These are phyloP conservation scores for Drosophila melanosoma DNA, from an alignment of 2,888 invertebrate genomes.

Conservation along the genomic window DNA sequence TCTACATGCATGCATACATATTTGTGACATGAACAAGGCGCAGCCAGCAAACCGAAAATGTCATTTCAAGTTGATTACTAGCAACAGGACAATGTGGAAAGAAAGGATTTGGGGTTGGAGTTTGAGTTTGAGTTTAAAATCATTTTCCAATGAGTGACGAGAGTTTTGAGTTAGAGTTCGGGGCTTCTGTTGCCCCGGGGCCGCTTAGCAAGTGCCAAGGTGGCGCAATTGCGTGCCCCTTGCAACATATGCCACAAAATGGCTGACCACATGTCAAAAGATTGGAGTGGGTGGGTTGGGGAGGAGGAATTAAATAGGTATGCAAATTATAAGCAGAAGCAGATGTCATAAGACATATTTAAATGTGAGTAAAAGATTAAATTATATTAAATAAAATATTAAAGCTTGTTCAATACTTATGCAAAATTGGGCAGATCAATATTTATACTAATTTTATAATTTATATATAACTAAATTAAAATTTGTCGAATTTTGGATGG, in stretches of 20 bases:
- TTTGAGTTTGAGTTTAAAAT: constrained; percentile 38
- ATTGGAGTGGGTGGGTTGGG: accelerated
- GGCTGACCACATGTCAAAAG: constrained; percentile 28
- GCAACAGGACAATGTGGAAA: background rate
- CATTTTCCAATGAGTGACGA: constrained; percentile 56
- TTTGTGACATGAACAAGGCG: constrained; percentile 27
- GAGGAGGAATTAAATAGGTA: background rate
- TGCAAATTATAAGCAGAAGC: background rate
- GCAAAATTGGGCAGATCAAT: background rate
- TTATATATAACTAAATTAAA: background rate
- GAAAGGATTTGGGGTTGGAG: background rate
- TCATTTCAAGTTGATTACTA: constrained; percentile 51
- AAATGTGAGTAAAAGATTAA: background rate
- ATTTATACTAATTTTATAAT: too few relatives aligned
- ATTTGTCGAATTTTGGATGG: background rate
- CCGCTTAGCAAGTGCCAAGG: constrained; percentile 54
- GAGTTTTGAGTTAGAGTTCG: constrained; percentile 12
- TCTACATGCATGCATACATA: background rate
- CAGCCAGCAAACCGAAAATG: constrained; percentile 41
- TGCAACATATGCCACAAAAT: constrained; percentile 59
- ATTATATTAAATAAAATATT: background rate
- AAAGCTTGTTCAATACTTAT: background rate
- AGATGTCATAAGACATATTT: background rate
- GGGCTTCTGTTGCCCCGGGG: constrained; percentile 31
- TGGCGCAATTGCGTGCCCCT: constrained; percentile 1